These are phyloP conservation scores for Solenodon paradoxus DNA, from an alignment of 2,113 vertebrate genomes.

Conservation along the genomic window DNA sequence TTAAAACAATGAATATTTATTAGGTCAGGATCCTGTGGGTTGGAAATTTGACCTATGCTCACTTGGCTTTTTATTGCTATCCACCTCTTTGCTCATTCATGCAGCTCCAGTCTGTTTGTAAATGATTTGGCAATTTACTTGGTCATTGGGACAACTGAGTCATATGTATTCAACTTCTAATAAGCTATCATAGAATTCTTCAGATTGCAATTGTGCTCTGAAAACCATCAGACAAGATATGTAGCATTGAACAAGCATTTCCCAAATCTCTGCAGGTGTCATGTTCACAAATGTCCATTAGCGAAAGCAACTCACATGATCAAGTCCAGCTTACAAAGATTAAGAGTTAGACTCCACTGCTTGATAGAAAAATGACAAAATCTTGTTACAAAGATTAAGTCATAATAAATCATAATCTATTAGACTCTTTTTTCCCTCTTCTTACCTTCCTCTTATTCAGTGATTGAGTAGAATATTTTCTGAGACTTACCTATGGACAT, in stretches of 20 bases:
- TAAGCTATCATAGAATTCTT: neutral
- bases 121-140: neutral
- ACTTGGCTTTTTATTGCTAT: neutral
- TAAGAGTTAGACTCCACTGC: neutral
- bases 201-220: neutral
- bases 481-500: neutral
- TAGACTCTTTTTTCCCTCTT: neutral
- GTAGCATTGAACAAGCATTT: neutral
- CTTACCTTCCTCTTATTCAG: neutral
- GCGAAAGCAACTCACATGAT: neutral
- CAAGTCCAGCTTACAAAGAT: neutral
- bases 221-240: neutral
- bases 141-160: accelerated
- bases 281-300: neutral
- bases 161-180: neutral
- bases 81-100: neutral
- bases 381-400: neutral
- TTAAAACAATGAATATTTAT: neutral
- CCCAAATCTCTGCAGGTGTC: neutral
- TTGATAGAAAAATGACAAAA: neutral
- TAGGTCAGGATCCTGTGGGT: accelerated
- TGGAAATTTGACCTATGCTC: neutral
- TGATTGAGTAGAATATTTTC: neutral
- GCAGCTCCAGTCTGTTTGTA: accelerated
- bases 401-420: neutral